Evolutionary conservation across 2,797 vertebrate species (phyloP).

Genomic region (Crocodylus rhombifer): DNA sequence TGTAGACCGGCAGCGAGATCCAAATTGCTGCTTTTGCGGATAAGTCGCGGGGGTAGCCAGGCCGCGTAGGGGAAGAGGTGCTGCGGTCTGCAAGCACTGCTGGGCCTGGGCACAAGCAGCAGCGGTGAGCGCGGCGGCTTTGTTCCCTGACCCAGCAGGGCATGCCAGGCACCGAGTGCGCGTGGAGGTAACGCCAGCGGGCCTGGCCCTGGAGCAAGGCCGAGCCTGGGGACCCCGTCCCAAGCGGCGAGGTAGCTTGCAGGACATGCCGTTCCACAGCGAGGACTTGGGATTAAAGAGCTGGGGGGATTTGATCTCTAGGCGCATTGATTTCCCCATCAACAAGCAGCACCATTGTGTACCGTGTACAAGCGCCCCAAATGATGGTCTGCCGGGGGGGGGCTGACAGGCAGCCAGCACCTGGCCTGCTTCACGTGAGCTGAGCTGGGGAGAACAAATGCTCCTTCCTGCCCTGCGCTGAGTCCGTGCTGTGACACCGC

Average conservation of each 20-base stretch:
- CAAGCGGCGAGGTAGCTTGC: background rate
- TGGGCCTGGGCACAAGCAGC: background rate
- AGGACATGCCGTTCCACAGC: background rate
- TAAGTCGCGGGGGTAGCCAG: rapidly evolving
- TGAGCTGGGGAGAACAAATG: background rate
- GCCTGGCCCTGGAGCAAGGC: background rate
- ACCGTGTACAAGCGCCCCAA: background rate
- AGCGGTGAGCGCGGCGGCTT: rapidly evolving
- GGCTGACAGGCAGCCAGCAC: background rate
- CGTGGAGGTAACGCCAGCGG: rapidly evolving
- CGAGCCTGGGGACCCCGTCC: background rate
- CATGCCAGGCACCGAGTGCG: background rate
- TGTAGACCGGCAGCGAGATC: background rate
- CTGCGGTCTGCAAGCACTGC: background rate
- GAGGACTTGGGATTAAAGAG: background rate
- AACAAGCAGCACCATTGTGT: background rate
- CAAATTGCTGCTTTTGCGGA: background rate
- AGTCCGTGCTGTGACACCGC: background rate
- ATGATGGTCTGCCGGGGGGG: background rate
- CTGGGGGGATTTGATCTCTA: background rate
- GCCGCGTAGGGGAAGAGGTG: background rate
- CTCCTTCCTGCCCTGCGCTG: background rate
- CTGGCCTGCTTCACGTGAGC: background rate
- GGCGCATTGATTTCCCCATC: background rate
- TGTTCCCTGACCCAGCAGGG: background rate